Evolutionary conservation across 2,113 vertebrate genomes (phyloP), one percentile per base, ranked within the genome.

Genomic region (Chloropsis cyanopogon): DNA sequence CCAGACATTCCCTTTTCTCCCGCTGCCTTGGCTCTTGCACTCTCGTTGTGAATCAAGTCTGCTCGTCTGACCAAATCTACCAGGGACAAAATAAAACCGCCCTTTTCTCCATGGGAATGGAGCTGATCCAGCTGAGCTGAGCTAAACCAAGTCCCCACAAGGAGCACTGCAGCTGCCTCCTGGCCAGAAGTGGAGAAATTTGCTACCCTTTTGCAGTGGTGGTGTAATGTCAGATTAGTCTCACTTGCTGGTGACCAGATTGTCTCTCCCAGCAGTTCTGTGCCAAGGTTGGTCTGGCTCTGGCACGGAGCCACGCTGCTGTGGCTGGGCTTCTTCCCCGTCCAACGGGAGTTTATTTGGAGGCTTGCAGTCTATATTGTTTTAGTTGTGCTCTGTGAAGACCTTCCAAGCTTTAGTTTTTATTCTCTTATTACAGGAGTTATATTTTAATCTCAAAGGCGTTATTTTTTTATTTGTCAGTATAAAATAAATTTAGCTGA

Each of bases 61-160:
- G 2, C 61, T 64, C 31, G 2, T 82, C 44, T 31, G 70, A 82
- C 82, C 90, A 60, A 84, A 91, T 21, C 29, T 22, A 21, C 70
- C 90, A 3, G 0, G 4, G 23, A 10, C 39, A 76, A n/a, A 42
- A 31, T 14, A 29, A 21, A 1, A 2, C 70, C 10, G 0, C 19
- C 49, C n/a, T 54, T 66, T 42, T 59, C 50, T 91, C 21, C 7
- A 0, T 73, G 5, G 21, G 72, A 24, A 33, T 59, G 0, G 37
- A 37, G 37, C 37, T 37, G 37, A 37, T 37, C 37, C 37, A 37
- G 37, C 37, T 37, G 37, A 37, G 1, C 11, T 0, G 0, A n/a
- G 46, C 88, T 24, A 59, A 35, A 92, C 82, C 80, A 24, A 49
- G 70, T 35, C 53, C 31, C 70, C 15, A 2, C 5, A 20, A 90